Conservation (phyloP, 2,113 vertebrate genomes). For the Cichladusa arquata region DNA sequence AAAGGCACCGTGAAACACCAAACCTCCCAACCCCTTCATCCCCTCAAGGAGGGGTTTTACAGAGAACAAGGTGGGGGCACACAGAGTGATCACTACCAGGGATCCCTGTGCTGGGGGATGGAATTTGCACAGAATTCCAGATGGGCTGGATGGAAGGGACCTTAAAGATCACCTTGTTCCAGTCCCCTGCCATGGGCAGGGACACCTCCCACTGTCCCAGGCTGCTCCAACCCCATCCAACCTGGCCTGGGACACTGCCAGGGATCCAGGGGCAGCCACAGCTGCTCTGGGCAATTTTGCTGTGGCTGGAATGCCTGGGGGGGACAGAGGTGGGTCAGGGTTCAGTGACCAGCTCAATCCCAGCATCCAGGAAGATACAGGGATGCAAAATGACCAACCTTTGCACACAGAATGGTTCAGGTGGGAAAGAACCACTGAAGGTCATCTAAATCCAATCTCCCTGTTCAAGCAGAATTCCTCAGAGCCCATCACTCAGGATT, state of each 20-base stretch:
- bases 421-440: background rate
- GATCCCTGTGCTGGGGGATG: background rate
- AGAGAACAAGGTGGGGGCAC: background rate
- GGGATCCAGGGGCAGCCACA: background rate
- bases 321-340: background rate
- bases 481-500: background rate
- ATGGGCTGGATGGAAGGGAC: background rate
- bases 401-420: background rate
- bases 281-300: background rate
- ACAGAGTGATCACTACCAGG: accelerated
- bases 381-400: background rate
- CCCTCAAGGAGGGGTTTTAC: background rate
- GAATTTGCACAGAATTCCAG: background rate
- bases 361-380: background rate
- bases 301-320: background rate
- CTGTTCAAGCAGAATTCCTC: background rate
- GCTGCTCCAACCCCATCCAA: accelerated
- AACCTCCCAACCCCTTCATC: background rate
- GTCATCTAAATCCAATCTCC: background rate
- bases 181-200: background rate
- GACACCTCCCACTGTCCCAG: background rate
- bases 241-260: background rate
- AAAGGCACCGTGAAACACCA: background rate
- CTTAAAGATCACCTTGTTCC: no score
- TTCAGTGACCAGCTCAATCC: background rate